phyloP scores from a whole-genome alignment of 1,140 invertebrate genomes.

The Palaemon carinicauda region DNA sequence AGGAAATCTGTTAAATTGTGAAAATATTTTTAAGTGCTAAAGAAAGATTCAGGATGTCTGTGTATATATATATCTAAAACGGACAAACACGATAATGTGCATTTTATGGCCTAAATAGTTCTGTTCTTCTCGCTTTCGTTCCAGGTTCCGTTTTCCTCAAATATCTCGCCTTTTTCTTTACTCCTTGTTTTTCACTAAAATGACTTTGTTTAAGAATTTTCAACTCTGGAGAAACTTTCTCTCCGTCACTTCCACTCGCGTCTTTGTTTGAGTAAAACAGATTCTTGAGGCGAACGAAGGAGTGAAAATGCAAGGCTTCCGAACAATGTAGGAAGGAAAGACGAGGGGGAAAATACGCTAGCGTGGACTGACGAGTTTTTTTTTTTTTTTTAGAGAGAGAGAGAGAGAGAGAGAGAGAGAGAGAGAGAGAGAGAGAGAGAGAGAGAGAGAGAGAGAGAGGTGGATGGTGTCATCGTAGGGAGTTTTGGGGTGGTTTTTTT shows the following conservation, averaged over 20 bases:
- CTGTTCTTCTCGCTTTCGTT: too few relatives aligned
- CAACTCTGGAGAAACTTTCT: too few relatives aligned
- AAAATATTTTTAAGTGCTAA: too few relatives aligned
- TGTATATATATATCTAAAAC: too few relatives aligned
- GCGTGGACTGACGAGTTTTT: too few relatives aligned
- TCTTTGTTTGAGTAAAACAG: background rate
- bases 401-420: background rate
- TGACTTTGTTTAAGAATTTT: too few relatives aligned
- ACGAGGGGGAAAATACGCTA: too few relatives aligned
- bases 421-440: background rate
- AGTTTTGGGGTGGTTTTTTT: background rate
- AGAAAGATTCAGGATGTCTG: too few relatives aligned
- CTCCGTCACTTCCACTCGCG: too few relatives aligned
- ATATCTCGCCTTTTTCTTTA: background rate
- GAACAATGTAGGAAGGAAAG: background rate
- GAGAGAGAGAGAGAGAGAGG: background rate
- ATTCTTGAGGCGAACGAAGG: background rate
- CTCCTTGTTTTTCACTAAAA: background rate
- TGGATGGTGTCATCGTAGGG: background rate
- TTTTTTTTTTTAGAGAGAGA: too few relatives aligned
- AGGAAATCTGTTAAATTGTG: background rate
- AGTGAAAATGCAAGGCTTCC: background rate
- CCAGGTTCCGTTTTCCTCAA: background rate
- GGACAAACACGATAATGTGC: too few relatives aligned
- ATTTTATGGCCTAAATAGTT: too few relatives aligned